A percentile compares a stretch with the other conserved stretches of the same genome.
Evolutionary conservation across 2,888 invertebrate genomes (phyloP).

Genomic region (Drosophila recens): DNA sequence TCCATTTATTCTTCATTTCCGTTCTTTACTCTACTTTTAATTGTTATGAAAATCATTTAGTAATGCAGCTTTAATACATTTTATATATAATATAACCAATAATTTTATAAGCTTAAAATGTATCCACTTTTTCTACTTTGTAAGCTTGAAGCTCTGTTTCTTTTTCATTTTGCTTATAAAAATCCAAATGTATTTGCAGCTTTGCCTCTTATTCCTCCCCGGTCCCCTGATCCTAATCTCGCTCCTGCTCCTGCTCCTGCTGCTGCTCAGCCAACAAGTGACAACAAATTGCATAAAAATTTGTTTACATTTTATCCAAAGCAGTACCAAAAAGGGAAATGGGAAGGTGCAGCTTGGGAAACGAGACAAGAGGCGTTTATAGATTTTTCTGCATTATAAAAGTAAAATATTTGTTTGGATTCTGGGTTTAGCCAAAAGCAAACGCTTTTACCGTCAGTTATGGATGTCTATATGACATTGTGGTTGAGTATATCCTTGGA

Average conservation of each 20-base stretch:
- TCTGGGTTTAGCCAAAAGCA: conserved; percentile 38
- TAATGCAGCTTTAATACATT: too few relatives aligned
- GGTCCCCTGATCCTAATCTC: not conserved
- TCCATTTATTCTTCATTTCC: too few relatives aligned
- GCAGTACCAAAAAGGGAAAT: not conserved
- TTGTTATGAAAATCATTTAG: too few relatives aligned
- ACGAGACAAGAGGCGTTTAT: conserved; percentile 44
- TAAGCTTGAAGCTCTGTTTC: conserved; percentile 6
- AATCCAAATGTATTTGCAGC: conserved; percentile 14
- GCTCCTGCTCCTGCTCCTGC: conserved; percentile 1
- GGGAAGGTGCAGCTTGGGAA: conserved; percentile 4
- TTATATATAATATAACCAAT: not conserved
- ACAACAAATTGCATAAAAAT: conserved; percentile 73
- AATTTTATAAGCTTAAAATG: not conserved
- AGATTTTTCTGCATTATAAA: conserved; percentile 64
- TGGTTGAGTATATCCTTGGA: conserved; percentile 15
- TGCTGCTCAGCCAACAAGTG: conserved; percentile 52
- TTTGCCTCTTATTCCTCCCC: conserved; percentile 9
- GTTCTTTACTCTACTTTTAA: too few relatives aligned
- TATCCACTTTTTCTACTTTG: not conserved
- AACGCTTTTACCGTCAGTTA: conserved; percentile 42
- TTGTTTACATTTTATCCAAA: conserved; percentile 62
- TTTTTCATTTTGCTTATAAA: not conserved
- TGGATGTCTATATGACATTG: conserved; percentile 66
- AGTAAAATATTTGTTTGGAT: conserved; percentile 67